Percentiles rank a stretch among this genome's conserved stretches.
These are phyloP conservation scores for Tortrix viridana DNA, from an alignment of 2,888 invertebrate genomes.

Conservation along the genomic window DNA sequence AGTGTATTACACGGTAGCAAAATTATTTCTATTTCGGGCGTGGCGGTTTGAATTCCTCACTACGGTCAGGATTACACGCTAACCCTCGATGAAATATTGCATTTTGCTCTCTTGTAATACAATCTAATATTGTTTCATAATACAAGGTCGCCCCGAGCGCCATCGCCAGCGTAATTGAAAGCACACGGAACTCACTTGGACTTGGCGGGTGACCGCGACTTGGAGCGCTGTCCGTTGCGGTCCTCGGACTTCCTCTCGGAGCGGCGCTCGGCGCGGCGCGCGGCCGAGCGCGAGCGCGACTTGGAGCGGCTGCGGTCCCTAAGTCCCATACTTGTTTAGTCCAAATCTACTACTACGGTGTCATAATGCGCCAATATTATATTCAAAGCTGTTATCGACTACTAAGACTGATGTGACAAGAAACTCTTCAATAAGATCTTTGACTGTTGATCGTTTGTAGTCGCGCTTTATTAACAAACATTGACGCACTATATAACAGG, in stretches of 20 bases:
- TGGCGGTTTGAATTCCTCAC: too few species aligned
- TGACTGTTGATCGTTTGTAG: background rate
- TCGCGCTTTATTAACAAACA: background rate
- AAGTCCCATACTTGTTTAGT: slow-evolving; percentile 40
- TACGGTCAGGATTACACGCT: too few species aligned
- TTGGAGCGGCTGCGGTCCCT: slow-evolving; percentile 75
- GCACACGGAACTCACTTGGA: slow-evolving; percentile 72
- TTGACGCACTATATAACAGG: background rate
- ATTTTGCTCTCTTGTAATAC: too few species aligned
- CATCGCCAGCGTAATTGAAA: slow-evolving; percentile 60
- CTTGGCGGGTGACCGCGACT: slow-evolving; percentile 79
- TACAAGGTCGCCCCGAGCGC: slow-evolving; percentile 34
- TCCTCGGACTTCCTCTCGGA: slow-evolving; percentile 47
- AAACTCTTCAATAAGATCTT: background rate
- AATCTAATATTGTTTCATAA: too few species aligned
- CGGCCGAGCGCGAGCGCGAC: slow-evolving; percentile 64
- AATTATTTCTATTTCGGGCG: too few species aligned
- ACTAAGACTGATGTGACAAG: too few species aligned
- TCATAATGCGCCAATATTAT: slow-evolving; percentile 10
- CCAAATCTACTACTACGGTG: slow-evolving; percentile 27
- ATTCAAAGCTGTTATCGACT: too few species aligned
- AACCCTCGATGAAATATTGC: too few species aligned
- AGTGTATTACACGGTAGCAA: too few species aligned
- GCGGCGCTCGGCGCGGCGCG: slow-evolving; percentile 57
- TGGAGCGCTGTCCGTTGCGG: slow-evolving; percentile 53